These are phyloP conservation scores for Cephalopholis sonnerati DNA, from an alignment of 2,113 vertebrate genomes.

Conservation along the genomic window DNA sequence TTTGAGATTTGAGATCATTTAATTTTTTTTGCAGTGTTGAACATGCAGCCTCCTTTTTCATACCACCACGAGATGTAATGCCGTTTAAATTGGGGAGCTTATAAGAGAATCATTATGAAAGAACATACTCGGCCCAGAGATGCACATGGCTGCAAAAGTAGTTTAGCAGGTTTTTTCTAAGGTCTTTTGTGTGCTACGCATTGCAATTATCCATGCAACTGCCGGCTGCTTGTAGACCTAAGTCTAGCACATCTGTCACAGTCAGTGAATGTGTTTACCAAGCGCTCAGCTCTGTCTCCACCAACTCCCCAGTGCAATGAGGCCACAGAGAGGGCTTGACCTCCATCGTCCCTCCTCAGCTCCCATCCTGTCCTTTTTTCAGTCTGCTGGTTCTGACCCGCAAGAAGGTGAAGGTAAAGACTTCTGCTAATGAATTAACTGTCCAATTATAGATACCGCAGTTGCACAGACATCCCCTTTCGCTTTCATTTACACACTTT, in stretches of 20 bases:
- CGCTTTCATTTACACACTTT: slow-evolving; percentile 31
- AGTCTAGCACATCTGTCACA: slow-evolving; percentile 42
- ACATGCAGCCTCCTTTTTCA: background rate
- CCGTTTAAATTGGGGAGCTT: background rate
- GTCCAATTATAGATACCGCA: slow-evolving; percentile 58
- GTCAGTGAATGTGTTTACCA: slow-evolving; percentile 54
- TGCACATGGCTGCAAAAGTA: background rate
- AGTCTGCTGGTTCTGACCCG: slow-evolving; percentile 14
- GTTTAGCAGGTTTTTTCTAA: background rate
- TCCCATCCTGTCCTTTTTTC: slow-evolving; percentile 28
- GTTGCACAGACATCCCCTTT: slow-evolving; percentile 29
- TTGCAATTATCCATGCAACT: slow-evolving; percentile 42
- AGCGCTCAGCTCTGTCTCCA: slow-evolving; percentile 15
- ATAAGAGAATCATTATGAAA: background rate
- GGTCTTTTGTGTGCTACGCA: background rate
- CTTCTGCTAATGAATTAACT: slow-evolving; percentile 65
- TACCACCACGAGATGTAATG: background rate
- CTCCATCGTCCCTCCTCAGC: slow-evolving; percentile 41
- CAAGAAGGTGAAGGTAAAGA: slow-evolving; percentile 41
- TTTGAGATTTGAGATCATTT: background rate
- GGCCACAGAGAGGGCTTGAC: slow-evolving; percentile 50
- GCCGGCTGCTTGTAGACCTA: slow-evolving; percentile 22
- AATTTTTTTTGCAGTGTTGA: background rate
- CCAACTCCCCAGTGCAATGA: slow-evolving; percentile 45
- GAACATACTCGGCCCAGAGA: background rate